phyloP scores from a whole-genome alignment of 2,797 vertebrate species.

The Myotis myotis region DNA sequence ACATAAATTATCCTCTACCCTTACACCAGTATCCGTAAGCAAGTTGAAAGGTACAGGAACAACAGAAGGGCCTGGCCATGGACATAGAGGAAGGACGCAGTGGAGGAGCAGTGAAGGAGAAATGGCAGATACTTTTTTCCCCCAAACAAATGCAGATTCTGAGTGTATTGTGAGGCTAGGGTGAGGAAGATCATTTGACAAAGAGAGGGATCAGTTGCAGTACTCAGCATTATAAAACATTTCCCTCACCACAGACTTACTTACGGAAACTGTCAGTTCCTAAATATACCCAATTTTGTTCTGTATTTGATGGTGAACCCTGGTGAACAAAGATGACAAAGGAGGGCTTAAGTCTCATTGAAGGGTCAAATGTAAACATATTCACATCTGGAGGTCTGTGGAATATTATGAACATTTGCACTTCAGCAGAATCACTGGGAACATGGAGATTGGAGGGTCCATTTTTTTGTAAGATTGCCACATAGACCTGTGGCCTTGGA shows the following conservation, averaged over 20 bases:
- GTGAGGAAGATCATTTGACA: not conserved
- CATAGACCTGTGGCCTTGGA: not conserved
- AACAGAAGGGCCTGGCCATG: not conserved
- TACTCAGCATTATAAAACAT: not conserved
- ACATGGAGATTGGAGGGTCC: not conserved
- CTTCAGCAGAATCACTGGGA: not conserved
- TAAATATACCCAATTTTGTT: not conserved
- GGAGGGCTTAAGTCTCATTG: not conserved
- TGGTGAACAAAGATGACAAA: not conserved
- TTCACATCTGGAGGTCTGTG: not conserved
- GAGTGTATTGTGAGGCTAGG: not conserved
- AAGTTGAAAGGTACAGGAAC: not conserved
- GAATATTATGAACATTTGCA: not conserved
- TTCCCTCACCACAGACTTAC: not conserved
- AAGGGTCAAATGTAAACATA: not conserved
- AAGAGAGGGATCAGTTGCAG: not conserved
- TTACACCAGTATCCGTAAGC: not conserved
- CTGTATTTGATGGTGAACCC: not conserved
- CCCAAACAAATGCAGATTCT: not conserved
- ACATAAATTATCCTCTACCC: not conserved
- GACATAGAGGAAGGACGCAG: not conserved
- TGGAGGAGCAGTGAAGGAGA: not conserved
- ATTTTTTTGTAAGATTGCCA: not conserved
- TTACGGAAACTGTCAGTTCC: not conserved
- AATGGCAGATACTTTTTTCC: not conserved